phyloP scores from a whole-genome alignment of 1,140 invertebrate genomes.

The Spodoptera frugiperda region DNA sequence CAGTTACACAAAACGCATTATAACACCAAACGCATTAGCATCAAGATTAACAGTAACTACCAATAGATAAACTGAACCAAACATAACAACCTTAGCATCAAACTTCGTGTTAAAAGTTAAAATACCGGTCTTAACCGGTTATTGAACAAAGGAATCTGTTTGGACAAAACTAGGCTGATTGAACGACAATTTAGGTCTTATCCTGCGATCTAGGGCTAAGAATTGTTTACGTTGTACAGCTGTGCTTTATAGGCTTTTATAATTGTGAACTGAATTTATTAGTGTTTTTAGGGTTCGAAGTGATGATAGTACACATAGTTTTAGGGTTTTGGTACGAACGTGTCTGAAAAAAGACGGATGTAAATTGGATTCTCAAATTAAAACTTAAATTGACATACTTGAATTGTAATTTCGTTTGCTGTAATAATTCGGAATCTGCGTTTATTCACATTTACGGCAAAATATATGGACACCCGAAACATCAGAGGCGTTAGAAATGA shows the following conservation, averaged over 20 bases:
- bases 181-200: conserved; percentile 44
- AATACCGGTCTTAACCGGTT: conserved; percentile 37
- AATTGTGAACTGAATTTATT: conserved; percentile 8
- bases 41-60: conserved; percentile 4
- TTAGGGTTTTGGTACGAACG: background rate
- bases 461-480: no score
- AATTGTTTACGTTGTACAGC: conserved; percentile 47
- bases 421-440: no score
- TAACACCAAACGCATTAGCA: conserved; percentile 13
- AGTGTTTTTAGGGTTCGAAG: conserved; percentile 3
- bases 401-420: no score
- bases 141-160: conserved; percentile 43
- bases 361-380: no score
- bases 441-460: no score
- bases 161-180: conserved; percentile 41
- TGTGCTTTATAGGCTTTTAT: conserved; percentile 38
- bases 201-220: conserved; percentile 35
- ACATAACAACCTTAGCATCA: conserved; percentile 31
- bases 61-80: conserved; percentile 4
- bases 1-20: no score
- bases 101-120: conserved; percentile 26
- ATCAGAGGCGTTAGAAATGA: no score
- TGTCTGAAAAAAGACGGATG: background rate
- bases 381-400: no score
- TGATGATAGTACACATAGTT: conserved; percentile 26